Base-by-base conservation (phyloP, 2,113 vertebrate species). In the Coptodon bakossiorum region DNA sequence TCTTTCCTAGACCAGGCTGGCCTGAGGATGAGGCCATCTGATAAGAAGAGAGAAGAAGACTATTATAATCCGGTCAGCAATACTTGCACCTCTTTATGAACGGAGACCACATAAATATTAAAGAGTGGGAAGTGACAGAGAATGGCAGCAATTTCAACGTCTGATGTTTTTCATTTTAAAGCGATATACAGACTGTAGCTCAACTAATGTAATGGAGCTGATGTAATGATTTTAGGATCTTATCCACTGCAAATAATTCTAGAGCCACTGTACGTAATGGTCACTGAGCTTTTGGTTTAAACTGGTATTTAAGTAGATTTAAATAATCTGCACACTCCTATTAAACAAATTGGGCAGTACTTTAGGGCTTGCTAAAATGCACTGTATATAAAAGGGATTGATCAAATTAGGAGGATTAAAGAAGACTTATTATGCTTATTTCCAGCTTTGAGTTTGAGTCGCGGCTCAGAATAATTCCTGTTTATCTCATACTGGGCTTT, bases 1-100 rank as follows among this genome's bases (percentile, higher is more conserved):
- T 98, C 95, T 96, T 98, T 6, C 97, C 97, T 86, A 93, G 95
- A 66, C 94, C 94, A 13, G 92, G 93, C 19, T 97, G 96, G 83
- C 97, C 96, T 5, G 95, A 94, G 54, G 95, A 96, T 0, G 95
- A 96, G 96, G 87, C 97, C 97, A 95, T 94, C 94, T 95, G 88
- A 80, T 2, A 38, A 86, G 3, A 84, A 88, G 34, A 57, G 16
- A 68, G 31, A 66, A 78, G 73, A 27, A 52, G 22, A 73, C 19
- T 8, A 14, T 45, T 6, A 34, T 48, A 22, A 80, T 5, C 16
- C 0, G 6, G 10, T n/a, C 2, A 83, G 56, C 19, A 29, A 1
- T 45, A 14, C 53, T 56, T 66, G n/a, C 9, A 85, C 24, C 61
- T 63, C 76, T 43, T 90, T 13, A 88, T 59, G 79, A 86, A 61